Evolutionary conservation across 2,888 invertebrate species (phyloP), one percentile per base, ranked within the genome.

Genomic region (Tiliacea aurago): DNA sequence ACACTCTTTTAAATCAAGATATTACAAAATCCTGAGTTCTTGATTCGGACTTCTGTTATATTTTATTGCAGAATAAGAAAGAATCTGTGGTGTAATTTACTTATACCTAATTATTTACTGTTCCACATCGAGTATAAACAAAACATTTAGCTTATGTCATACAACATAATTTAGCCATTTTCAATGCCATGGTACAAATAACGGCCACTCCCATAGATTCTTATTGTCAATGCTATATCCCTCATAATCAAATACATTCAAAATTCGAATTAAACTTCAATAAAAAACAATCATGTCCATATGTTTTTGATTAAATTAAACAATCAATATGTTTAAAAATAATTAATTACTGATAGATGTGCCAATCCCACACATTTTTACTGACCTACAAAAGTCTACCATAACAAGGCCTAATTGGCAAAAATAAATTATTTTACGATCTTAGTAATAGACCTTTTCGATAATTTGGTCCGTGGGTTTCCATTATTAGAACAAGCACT

Each of bases 181-280:
- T 65, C 77, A 84, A 72, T 84, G 82, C 49, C 72, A 73, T 9
- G 49, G 13, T 33, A 28, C 20, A 20, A 47, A 56, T 45, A 28
- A 28, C 11, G 58, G 53, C 72, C 84, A 77, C 84, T 81, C 84
- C 84, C 43, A 65, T 55, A 58, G 20, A 70, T 61, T 67, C 51
- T 66, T 70, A 81, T 56, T 55, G 66, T 61, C 70, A 81, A 61
- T 62, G 56, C 28, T 69, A 74, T 61, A 71, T 71, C 59, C 53
- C 65, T 65, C 49, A 55, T 58, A 59, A 80, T 56, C 58, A 67
- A 58, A 33, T 41, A 13, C 20, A 64, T 59, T 70, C 37, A 20
- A 64, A 65, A 80, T 65, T 80, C 55, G 43, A 80, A 69, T 79
- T 47, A 66, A 18, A 47, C 51, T 5, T 62, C 62, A 76, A 53